Evolutionary conservation across 2,113 vertebrate genomes (phyloP).

Genomic region (Etheostoma spectabile): DNA sequence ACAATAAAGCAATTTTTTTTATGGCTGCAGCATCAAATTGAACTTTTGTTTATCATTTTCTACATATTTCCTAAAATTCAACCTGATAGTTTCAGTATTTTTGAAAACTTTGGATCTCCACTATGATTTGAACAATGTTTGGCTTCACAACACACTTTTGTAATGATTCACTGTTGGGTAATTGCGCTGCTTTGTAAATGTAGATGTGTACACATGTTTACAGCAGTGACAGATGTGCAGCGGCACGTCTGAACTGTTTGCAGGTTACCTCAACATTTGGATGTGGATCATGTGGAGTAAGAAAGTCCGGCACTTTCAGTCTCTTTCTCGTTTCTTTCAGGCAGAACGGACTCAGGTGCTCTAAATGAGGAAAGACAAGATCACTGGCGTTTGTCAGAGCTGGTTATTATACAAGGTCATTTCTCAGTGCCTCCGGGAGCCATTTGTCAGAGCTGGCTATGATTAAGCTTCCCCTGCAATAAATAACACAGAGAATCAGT

Average conservation of each 20-base stretch:
- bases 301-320: slow-evolving; percentile 30
- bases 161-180: background rate
- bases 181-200: background rate
- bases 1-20: background rate
- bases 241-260: slow-evolving; percentile 6
- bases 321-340: slow-evolving; percentile 46
- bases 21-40: background rate
- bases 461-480: slow-evolving; percentile 64
- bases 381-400: slow-evolving; percentile 61
- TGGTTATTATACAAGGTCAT: slow-evolving; percentile 43
- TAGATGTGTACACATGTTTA: background rate
- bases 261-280: slow-evolving; percentile 15
- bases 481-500: slow-evolving; percentile 69
- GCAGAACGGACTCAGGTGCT: slow-evolving; percentile 47
- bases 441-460: slow-evolving; percentile 60
- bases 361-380: slow-evolving; percentile 60
- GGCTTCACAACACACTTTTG: background rate
- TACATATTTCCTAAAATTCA: background rate
- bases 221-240: slow-evolving; percentile 1
- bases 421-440: slow-evolving; percentile 40
- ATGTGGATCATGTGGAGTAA: background rate
- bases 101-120: background rate
- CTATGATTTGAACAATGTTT: background rate
- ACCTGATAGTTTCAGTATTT: background rate
- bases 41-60: background rate